Evolutionary conservation across 2,113 vertebrate genomes (phyloP), one percentile per base, ranked within the genome.

Genomic region (Camelus dromedarius): DNA sequence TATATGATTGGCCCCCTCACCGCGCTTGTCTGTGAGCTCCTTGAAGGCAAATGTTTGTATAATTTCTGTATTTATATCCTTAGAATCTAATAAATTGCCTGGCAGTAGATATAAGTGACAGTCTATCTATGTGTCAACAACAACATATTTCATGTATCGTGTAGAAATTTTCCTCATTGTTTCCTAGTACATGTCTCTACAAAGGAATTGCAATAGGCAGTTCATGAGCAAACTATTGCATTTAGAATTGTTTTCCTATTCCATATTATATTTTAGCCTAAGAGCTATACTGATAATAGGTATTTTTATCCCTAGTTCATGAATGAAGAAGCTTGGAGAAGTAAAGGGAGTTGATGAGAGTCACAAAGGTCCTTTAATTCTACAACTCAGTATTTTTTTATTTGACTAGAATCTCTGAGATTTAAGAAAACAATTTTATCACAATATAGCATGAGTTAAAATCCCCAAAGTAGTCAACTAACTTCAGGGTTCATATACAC

Each of bases 361-460:
- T 82, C 32, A 93, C 77, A 89, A 19, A 92, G 42, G n/a, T 60
- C 8, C 14, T 66, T 95, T 77, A 83, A 8, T 13, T 83, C 50
- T 87, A 38, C 14, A 54, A 5, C 4, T 70, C 3, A 6, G 15
- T 82, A 95, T 66, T 2, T 76, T 94, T 94, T 92, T 69, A 70
- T 19, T n/a, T 79, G 19, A 75, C 60, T 69, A 16, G 50, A 90
- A 38, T 82, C 24, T 88, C 16, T 92, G 86, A 20, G 22, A 81
- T 54, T 69, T 62, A 96, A 80, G 69, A 60, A 96, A 96, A 80
- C 19, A 91, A 80, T 42, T 93, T 91, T 86, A 80, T 93, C n/a
- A 67, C 2, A 89, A 46, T 35, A 62, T 42, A 69, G 13, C 10
- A 87, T 79, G 24, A 73, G 46, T 46, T 62, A 26, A 82, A 88